Evolutionary conservation across 2,113 vertebrate species (phyloP).

Genomic region (Calidris pygmaea): DNA sequence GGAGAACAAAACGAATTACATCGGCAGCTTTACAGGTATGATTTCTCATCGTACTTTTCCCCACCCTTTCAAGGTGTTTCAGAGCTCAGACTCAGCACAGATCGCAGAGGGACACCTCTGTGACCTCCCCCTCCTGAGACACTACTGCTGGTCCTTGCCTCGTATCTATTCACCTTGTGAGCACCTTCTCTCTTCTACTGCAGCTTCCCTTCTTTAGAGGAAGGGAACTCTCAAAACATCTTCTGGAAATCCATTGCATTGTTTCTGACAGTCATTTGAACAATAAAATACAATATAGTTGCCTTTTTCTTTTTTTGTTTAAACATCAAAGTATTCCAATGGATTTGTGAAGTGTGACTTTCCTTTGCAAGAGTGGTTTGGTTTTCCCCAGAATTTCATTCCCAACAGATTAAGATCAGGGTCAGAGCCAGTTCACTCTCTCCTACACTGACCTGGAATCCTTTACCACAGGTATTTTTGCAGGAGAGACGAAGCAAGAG

Average conservation of each 20-base stretch:
- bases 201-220: background rate
- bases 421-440: background rate
- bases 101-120: too few relatives aligned
- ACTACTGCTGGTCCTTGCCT: background rate
- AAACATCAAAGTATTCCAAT: background rate
- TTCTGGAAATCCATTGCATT: background rate
- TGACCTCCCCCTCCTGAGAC: background rate
- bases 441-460: background rate
- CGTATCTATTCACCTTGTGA: background rate
- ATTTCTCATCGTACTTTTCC: background rate
- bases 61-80: background rate
- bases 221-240: background rate
- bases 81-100: background rate
- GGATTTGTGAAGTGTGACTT: fast-evolving
- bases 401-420: background rate
- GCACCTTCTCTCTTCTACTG: background rate
- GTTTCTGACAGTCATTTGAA: background rate
- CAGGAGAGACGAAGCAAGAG: background rate
- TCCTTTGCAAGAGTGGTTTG: background rate
- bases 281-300: background rate
- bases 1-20: background rate
- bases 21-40: background rate
- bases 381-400: background rate
- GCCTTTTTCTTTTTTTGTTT: background rate
- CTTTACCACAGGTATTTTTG: background rate